These are phyloP conservation scores for Cebuella pygmaea DNA, from an alignment of 2,797 vertebrate species.

Conservation along the genomic window DNA sequence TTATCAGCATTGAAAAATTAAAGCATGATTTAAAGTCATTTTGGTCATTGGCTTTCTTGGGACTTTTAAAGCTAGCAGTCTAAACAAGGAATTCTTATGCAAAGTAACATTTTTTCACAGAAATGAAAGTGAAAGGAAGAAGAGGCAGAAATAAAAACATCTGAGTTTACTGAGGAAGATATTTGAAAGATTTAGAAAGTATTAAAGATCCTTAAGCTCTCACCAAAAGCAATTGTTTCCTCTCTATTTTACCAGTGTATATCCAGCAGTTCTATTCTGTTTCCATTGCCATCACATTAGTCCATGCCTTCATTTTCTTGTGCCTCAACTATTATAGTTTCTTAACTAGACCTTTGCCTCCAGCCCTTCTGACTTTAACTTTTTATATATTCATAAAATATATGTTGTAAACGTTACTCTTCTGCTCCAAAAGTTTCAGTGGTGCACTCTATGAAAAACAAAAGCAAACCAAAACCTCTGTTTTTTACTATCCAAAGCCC, in stretches of 20 bases:
- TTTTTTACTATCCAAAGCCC: conserved; percentile 31
- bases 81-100: background rate
- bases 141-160: conserved; percentile 7
- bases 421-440: background rate
- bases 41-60: background rate
- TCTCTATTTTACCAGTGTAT: background rate
- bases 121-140: conserved; percentile 45
- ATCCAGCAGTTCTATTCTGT: background rate
- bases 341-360: background rate
- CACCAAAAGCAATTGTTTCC: background rate
- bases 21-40: background rate
- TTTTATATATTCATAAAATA: background rate
- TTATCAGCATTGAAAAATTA: background rate
- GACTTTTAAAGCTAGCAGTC: background rate
- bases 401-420: background rate
- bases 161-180: background rate
- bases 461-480: conserved; percentile 46
- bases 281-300: background rate
- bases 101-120: background rate
- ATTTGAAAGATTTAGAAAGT: background rate
- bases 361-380: background rate
- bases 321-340: background rate
- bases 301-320: background rate
- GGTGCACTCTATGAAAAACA: background rate
- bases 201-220: background rate